phyloP scores from a whole-genome alignment of 1,140 invertebrate species.

The Zaprionus lachaisei region DNA sequence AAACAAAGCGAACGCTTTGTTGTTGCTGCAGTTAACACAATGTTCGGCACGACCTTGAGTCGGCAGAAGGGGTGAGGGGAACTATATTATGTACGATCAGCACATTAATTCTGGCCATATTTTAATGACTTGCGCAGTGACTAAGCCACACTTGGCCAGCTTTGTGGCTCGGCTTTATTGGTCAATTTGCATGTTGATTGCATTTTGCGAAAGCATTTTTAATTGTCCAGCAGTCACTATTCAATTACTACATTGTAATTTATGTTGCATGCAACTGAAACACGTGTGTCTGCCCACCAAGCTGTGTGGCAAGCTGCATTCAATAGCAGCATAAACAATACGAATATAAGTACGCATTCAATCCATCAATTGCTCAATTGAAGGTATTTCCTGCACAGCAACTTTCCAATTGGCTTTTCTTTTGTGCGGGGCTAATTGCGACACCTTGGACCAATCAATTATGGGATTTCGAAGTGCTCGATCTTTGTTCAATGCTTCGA shows the following conservation, averaged over 20 bases:
- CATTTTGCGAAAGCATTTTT: constrained; percentile 42
- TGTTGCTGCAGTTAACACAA: constrained; percentile 18
- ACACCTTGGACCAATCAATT: constrained; percentile 66
- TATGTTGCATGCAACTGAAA: constrained; percentile 43
- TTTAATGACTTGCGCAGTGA: constrained; percentile 29
- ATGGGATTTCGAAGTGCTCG: constrained; percentile 54
- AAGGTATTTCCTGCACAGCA: constrained; percentile 35
- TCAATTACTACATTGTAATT: constrained; percentile 71
- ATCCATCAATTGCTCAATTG: constrained; percentile 43
- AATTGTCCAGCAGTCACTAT: constrained; percentile 49
- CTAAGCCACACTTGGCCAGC: constrained; percentile 21
- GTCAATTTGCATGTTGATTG: constrained; percentile 76
- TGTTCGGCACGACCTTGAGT: constrained; percentile 33
- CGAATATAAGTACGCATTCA: constrained; percentile 7
- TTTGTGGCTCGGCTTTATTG: constrained; percentile 46
- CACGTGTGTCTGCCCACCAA: constrained; percentile 1
- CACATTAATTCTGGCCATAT: constrained; percentile 42
- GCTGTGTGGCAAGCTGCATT: constrained; percentile 7
- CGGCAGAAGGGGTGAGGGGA: constrained; percentile 20
- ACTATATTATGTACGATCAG: constrained; percentile 54
- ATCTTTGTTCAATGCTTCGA: constrained; percentile 40
- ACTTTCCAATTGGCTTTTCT: constrained; percentile 63
- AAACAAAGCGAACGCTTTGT: constrained; percentile 43
- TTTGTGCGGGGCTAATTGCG: constrained; percentile 55
- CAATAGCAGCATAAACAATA: constrained; percentile 22